Base-by-base conservation (phyloP, 2,888 invertebrate species). In the Augiades crinisus region DNA sequence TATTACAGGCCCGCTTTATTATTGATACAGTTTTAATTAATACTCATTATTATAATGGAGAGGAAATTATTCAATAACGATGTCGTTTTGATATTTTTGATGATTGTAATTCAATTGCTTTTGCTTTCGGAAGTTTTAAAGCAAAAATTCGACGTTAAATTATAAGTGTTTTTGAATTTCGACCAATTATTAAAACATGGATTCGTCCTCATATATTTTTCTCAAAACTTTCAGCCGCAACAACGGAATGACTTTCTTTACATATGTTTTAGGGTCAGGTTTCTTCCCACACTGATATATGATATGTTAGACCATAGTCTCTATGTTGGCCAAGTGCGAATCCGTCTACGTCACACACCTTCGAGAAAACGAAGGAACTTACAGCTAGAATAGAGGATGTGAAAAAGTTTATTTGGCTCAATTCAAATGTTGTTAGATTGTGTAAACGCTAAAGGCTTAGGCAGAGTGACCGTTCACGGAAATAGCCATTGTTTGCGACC, bases 21-120 rank as follows among this genome's bases (percentile, higher is more conserved):
- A 58, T 54, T 31, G 34, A 55, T 34, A 62, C 65, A 63, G 66
- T 70, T 67, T 69, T 68, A 65, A 73, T 64, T 65, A 70, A 67
- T 65, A 67, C 61, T 69, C 68, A 70, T 72, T 65, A 21, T 65
- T n/a, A 63, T 68, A 73, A 71, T 71, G 66, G 10, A 63, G 65
- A 41, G 37, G 24, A 47, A 47, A 31, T 47, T 19, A 24, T 44
- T 41, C 16, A 36, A 31, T 33, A 24, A 22, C 17, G 19, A 30
- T 8, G 31, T 22, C 44, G 43, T 44, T 37, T 47, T 37, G 12
- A 12, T 53, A 17, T 53, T 51, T 44, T 21, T 16, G 40, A 16
- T 19, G 19, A 34, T 46, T 46, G 12, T 53, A 46, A 53, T 46
- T 22, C 16, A 43, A 51, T 46, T 45, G 21, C 24, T 14, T 41